A percentile compares a stretch with the other conserved stretches of the same genome.
Conservation (phyloP, 2,113 vertebrate species). For the Dromiciops gliroides region DNA sequence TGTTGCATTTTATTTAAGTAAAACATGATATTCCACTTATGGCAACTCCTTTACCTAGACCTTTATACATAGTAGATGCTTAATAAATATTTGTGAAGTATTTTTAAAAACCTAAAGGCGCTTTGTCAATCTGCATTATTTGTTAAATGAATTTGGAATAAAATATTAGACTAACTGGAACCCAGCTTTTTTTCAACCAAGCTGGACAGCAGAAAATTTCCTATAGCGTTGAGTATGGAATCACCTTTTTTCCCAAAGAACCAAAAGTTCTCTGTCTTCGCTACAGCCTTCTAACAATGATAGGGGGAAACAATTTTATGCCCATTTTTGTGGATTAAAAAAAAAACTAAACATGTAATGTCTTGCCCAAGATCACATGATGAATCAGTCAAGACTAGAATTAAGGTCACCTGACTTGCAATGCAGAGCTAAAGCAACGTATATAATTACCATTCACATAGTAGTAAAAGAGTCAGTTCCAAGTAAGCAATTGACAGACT, state of each 20-base stretch:
- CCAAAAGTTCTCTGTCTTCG: slow-evolving; percentile 1
- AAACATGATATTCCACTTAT: neutral
- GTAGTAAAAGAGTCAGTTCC: neutral
- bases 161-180: slow-evolving; percentile 24
- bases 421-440: neutral
- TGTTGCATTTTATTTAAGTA: neutral
- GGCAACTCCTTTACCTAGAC: neutral
- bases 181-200: neutral
- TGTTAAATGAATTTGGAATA: neutral
- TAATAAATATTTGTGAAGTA: neutral
- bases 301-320: neutral
- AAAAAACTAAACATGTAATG: neutral
- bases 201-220: neutral
- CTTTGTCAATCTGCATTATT: neutral
- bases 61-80: neutral
- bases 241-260: neutral
- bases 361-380: slow-evolving; percentile 18
- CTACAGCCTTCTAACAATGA: neutral
- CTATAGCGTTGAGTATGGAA: neutral
- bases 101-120: neutral
- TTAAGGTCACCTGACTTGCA: neutral
- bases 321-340: neutral
- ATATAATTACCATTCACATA: neutral
- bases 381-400: neutral
- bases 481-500: neutral